Evolutionary conservation across 2,113 vertebrate species (phyloP).

Genomic region (Xiphorhynchus elegans): DNA sequence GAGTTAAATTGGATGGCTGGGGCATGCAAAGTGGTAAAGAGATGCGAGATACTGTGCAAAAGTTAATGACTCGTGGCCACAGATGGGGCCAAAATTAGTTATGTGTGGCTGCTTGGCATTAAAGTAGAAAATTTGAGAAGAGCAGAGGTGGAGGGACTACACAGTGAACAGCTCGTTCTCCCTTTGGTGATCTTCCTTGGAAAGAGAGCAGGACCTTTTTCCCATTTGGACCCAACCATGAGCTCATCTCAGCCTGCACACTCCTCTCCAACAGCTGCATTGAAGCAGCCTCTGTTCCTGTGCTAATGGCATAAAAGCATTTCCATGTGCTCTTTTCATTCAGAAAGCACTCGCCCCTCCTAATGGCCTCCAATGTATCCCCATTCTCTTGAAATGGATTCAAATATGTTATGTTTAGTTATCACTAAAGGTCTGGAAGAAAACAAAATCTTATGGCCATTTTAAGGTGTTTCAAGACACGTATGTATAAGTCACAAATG

Average conservation of each 20-base stretch:
- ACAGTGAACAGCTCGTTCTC: neutral
- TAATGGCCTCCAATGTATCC: neutral
- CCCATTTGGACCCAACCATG: neutral
- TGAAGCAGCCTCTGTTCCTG: neutral
- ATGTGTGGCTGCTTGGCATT: neutral
- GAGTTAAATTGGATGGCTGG: neutral
- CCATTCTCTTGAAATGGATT: neutral
- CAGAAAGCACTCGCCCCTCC: neutral
- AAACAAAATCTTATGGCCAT: neutral
- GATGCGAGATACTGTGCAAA: neutral
- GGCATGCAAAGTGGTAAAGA: neutral
- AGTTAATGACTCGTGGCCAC: neutral
- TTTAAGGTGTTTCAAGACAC: neutral
- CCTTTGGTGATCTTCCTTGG: neutral
- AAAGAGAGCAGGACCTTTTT: neutral
- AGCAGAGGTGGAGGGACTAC: neutral
- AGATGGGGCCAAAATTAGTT: neutral
- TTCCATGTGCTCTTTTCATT: slow-evolving; percentile 13
- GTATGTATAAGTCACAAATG: neutral
- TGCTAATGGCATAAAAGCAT: slow-evolving; percentile 12
- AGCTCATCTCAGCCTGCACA: neutral
- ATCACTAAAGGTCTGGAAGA: neutral
- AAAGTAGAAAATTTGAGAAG: neutral
- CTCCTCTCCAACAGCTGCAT: neutral
- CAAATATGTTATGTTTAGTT: slow-evolving; percentile 2